phyloP scores from a whole-genome alignment of 2,888 invertebrate species.

The Drosophila lacicola region DNA sequence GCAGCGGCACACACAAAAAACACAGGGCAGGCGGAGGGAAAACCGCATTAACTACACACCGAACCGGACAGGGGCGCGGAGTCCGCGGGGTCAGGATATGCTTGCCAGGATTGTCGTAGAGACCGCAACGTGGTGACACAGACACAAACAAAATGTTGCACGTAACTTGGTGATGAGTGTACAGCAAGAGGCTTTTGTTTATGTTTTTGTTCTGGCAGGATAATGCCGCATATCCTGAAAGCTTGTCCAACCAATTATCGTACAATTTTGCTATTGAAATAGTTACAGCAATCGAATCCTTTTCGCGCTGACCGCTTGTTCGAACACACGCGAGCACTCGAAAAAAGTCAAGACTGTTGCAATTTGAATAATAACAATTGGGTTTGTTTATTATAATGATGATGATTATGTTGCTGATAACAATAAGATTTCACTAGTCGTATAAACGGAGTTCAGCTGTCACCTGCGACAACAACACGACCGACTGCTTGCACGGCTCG shows the following conservation, averaged over 20 bases:
- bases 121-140: slow-evolving; percentile 60
- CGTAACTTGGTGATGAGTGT: slow-evolving; percentile 50
- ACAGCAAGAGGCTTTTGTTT: slow-evolving; percentile 23
- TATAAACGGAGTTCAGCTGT: slow-evolving; percentile 12
- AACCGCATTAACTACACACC: slow-evolving; percentile 60
- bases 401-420: slow-evolving; percentile 20
- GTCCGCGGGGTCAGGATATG: slow-evolving; percentile 11
- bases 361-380: slow-evolving; percentile 4
- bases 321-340: slow-evolving; percentile 11
- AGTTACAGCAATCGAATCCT: slow-evolving; percentile 24
- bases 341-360: slow-evolving; percentile 17
- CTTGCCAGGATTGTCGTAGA: slow-evolving; percentile 36
- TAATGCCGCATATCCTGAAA: slow-evolving; percentile 57
- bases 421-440: slow-evolving; percentile 17
- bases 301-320: slow-evolving; percentile 2
- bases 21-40: neutral
- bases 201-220: slow-evolving; percentile 51
- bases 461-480: slow-evolving; percentile 79
- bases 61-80: slow-evolving; percentile 6
- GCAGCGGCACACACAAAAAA: slow-evolving; percentile 49
- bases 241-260: slow-evolving; percentile 8
- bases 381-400: slow-evolving; percentile 12
- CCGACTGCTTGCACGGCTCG: slow-evolving; percentile 85
- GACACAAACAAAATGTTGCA: slow-evolving; percentile 39
- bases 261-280: neutral